These are phyloP conservation scores for Lampris megalopsis DNA, from an alignment of 2,113 vertebrate species.

Conservation along the genomic window DNA sequence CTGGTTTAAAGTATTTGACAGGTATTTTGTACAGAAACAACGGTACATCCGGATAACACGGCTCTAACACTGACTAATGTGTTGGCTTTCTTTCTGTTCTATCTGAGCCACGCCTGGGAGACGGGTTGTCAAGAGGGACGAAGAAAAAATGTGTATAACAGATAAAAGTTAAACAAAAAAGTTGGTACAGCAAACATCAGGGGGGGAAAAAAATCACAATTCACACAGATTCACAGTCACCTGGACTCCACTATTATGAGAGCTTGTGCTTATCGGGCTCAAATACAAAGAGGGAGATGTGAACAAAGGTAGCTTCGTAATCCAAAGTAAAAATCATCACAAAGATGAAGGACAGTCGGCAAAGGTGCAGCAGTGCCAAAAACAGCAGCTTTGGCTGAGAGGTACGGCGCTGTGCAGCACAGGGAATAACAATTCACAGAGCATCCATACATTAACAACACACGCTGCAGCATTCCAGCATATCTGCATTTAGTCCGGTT, in stretches of 20 bases:
- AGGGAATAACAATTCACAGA: conserved; percentile 63
- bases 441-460: conserved; percentile 66
- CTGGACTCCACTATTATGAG: conserved; percentile 9
- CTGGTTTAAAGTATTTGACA: conserved; percentile 10
- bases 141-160: background rate
- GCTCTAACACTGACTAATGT: background rate
- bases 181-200: conserved; percentile 13
- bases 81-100: conserved; percentile 1
- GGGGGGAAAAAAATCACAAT: background rate
- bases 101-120: background rate
- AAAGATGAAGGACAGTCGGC: conserved; percentile 16
- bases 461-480: conserved; percentile 37
- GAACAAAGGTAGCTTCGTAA: conserved; percentile 16
- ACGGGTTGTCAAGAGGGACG: background rate
- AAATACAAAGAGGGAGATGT: conserved; percentile 9
- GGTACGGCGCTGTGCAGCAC: conserved; percentile 30
- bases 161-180: background rate
- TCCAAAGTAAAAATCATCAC: conserved; percentile 13
- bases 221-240: conserved; percentile 20
- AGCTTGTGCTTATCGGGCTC: conserved; percentile 46
- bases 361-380: conserved; percentile 47
- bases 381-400: conserved; percentile 46
- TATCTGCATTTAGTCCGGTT: conserved; percentile 21
- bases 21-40: background rate
- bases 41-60: background rate